phyloP scores from a whole-genome alignment of 2,888 invertebrate genomes.

The Carcina quercana region DNA sequence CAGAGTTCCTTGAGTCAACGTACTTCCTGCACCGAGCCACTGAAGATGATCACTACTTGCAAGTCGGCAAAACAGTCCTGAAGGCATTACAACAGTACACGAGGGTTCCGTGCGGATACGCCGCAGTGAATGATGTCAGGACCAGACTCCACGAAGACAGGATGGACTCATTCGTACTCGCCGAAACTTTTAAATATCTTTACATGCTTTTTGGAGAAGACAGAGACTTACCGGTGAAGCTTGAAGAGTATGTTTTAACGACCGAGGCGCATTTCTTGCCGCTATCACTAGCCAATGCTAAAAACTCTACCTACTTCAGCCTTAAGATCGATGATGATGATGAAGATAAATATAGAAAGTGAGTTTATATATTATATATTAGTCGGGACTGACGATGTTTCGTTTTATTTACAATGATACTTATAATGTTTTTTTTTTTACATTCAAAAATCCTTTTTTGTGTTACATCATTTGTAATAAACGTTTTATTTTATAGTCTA shows the following conservation, averaged over 20 bases:
- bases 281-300: constrained; percentile 81
- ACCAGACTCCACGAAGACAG: constrained; percentile 94
- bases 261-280: constrained; percentile 98
- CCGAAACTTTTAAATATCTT: constrained; percentile 98
- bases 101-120: constrained; percentile 96
- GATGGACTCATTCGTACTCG: constrained; percentile 98
- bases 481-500: too few species aligned
- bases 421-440: too few species aligned
- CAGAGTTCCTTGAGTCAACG: constrained; percentile 98
- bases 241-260: constrained; percentile 92
- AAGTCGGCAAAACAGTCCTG: constrained; percentile 90
- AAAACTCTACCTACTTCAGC: constrained; percentile 59
- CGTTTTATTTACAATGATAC: too few species aligned
- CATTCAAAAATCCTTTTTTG: too few species aligned
- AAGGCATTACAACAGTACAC: constrained; percentile 93
- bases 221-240: constrained; percentile 84
- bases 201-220: constrained; percentile 93
- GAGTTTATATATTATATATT: constrained; percentile 22
- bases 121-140: constrained; percentile 96
- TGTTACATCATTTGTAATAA: too few species aligned
- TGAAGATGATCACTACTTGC: constrained; percentile 95
- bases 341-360: constrained; percentile 59
- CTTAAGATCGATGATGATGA: constrained; percentile 64
- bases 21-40: constrained; percentile 98
- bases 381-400: too few species aligned